A percentile compares a stretch with the other conserved stretches of the same genome.
phyloP scores from a whole-genome alignment of 2,113 vertebrate genomes.

The Mirza zaza region DNA sequence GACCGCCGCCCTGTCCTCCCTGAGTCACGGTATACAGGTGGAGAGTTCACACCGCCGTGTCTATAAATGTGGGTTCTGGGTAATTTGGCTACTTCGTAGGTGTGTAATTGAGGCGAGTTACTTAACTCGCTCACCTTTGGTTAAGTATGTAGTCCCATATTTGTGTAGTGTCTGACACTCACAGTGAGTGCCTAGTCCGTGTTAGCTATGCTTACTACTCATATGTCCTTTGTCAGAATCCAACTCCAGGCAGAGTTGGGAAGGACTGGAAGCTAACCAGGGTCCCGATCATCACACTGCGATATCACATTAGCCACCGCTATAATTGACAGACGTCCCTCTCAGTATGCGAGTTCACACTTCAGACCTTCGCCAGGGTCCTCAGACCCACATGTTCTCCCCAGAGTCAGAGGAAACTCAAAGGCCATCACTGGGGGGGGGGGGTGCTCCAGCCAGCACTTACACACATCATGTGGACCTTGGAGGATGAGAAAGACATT shows the following conservation, averaged over 20 bases:
- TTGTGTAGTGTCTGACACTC: not conserved
- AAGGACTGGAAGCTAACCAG: not conserved
- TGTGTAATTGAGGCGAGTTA: not conserved
- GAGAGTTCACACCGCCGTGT: not conserved
- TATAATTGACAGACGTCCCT: not conserved
- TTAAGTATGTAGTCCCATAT: not conserved
- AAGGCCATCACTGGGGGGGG: accelerated
- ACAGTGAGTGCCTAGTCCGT: not conserved
- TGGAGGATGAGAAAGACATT: not conserved
- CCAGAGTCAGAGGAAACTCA: not conserved
- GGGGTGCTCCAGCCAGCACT: accelerated
- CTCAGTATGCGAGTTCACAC: not conserved
- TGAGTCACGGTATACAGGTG: accelerated
- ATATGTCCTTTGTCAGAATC: not conserved
- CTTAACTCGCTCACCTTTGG: not conserved
- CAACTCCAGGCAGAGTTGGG: not conserved
- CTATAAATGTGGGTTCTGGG: not conserved
- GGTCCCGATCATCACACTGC: not conserved
- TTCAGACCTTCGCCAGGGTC: not conserved
- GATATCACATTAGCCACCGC: not conserved
- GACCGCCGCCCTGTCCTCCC: too few species aligned
- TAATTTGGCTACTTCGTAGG: not conserved
- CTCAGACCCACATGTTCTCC: not conserved
- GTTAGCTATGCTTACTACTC: not conserved
- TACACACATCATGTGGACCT: accelerated